Percentiles rank a stretch among this genome's conserved stretches.
phyloP scores from a whole-genome alignment of 2,888 invertebrate species.

The Drosophila planitibia region DNA sequence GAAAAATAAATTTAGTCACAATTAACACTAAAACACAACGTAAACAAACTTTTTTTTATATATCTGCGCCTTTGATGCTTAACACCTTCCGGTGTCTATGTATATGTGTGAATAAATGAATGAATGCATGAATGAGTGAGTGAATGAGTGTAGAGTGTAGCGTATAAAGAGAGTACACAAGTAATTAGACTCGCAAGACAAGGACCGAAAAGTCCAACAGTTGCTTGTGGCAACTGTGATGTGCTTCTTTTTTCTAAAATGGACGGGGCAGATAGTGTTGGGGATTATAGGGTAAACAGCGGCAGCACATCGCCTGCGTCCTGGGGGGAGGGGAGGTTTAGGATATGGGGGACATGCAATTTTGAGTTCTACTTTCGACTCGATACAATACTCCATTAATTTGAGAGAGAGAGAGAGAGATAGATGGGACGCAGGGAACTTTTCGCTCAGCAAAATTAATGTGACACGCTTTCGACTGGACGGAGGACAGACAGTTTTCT shows the following conservation, averaged over 20 bases:
- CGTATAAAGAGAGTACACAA: constrained; percentile 36
- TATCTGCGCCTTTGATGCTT: constrained; percentile 30
- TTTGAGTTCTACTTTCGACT: constrained; percentile 28
- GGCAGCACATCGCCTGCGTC: constrained; percentile 83
- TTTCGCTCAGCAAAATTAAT: constrained; percentile 86
- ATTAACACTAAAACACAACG: constrained; percentile 47
- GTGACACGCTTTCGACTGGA: constrained; percentile 85
- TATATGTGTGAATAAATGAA: constrained; percentile 7
- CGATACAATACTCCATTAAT: constrained; percentile 25
- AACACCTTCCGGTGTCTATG: constrained; percentile 25
- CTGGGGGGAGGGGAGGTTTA: constrained; percentile 3
- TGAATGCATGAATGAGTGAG: background rate
- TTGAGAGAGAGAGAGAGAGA: constrained; percentile 11
- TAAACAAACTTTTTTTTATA: constrained; percentile 32
- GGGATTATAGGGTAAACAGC: background rate
- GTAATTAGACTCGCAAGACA: constrained; percentile 74
- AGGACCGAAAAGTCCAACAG: constrained; percentile 86
- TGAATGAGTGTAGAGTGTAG: constrained; percentile 6
- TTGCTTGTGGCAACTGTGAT: constrained; percentile 78
- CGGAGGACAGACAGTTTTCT: constrained; percentile 54
- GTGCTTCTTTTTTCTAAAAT: constrained; percentile 44
- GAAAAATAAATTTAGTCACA: constrained; percentile 26
- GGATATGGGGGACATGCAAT: constrained; percentile 59
- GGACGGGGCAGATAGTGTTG: background rate
- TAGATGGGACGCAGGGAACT: constrained; percentile 83